A percentile compares a stretch with the other conserved stretches of the same genome.
Evolutionary conservation across 2,113 vertebrate genomes (phyloP).

Genomic region (Trinectes maculatus): DNA sequence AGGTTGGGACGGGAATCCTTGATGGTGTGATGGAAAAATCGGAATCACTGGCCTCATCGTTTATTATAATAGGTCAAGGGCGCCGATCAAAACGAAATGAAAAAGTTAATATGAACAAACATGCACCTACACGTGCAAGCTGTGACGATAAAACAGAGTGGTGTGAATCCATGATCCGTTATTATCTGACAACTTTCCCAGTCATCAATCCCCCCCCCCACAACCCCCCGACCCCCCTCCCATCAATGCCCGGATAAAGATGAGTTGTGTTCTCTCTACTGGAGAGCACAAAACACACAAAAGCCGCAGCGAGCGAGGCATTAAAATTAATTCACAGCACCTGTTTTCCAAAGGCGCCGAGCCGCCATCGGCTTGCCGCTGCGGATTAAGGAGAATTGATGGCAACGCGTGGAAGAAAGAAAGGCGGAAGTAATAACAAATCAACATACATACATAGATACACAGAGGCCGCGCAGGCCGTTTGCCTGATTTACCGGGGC

Average conservation of each 20-base stretch:
- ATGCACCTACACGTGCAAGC: slow-evolving; percentile 6
- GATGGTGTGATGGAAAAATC: not conserved
- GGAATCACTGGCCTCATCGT: not conserved
- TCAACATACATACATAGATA: slow-evolving; percentile 32
- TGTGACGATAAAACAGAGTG: not conserved
- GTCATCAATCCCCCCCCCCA: slow-evolving; percentile 43
- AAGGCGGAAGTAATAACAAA: slow-evolving; percentile 4
- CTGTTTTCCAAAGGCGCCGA: slow-evolving; percentile 44
- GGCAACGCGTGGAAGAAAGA: slow-evolving; percentile 9
- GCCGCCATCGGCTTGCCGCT: slow-evolving; percentile 14
- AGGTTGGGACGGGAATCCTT: not conserved
- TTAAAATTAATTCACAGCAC: slow-evolving; percentile 56
- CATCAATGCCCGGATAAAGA: slow-evolving; percentile 22
- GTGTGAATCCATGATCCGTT: slow-evolving; percentile 40
- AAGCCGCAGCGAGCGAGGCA: slow-evolving; percentile 2
- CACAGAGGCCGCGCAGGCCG: slow-evolving; percentile 35
- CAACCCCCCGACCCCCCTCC: too few species aligned
- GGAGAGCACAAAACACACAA: slow-evolving; percentile 37
- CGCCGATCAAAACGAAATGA: not conserved
- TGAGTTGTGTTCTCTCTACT: slow-evolving; percentile 34
- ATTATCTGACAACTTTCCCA: slow-evolving; percentile 43
- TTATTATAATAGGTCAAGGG: not conserved
- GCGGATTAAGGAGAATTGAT: slow-evolving; percentile 65
- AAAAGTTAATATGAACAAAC: slow-evolving; percentile 7
- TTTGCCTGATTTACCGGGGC: slow-evolving; percentile 85